Base-by-base conservation (phyloP, 2,888 invertebrate species). In the Tinea trinotella region DNA sequence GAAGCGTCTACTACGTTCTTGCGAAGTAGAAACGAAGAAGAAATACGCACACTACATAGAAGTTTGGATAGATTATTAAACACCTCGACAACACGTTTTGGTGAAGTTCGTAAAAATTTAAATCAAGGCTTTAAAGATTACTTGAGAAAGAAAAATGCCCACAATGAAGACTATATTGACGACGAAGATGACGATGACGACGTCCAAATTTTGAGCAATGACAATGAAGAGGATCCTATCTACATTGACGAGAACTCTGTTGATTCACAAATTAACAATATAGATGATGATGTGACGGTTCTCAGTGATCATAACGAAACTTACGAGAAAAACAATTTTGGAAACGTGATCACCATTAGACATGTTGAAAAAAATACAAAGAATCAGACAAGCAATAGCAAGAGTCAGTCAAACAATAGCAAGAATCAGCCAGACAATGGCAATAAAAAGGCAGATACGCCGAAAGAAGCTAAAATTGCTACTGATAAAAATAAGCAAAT, bases 91-190 rank as follows among this genome's bases (percentile, higher is more conserved):
- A 83, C 77, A 58, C 78, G 88, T 55, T 83, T 90, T 57, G 75
- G 75, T 50, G 88, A 89, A 66, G 84, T 89, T 22, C 70, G 87
- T 49, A 87, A 88, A 52, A 88, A 85, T 67, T 68, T 90, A 9
- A 80, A 84, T 59, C 82, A 79, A 44, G 89, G 88, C 52, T 81
- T 88, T 56, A 87, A 88, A 61, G 68, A 75, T 44, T 89, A 87
- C 64, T 60, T 88, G 30, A 62, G 68, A 50, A 84, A 74, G 55
- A 85, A 83, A 62, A 58, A 59, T 0, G 61, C 59, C 17, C 59
- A 55, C 36, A 57, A 46, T 3, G 44, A 19, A 12, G 53, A 35
- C 19, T 52, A 53, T 53, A 56, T 55, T 34, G 64, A 67, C 56
- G 66, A 67, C 22, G 75, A 75, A 56, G 72, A 87, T 61, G 74